Evolutionary conservation across 1,140 invertebrate genomes (phyloP), one percentile per base, ranked within the genome.

Genomic region (Cylas formicarius): DNA sequence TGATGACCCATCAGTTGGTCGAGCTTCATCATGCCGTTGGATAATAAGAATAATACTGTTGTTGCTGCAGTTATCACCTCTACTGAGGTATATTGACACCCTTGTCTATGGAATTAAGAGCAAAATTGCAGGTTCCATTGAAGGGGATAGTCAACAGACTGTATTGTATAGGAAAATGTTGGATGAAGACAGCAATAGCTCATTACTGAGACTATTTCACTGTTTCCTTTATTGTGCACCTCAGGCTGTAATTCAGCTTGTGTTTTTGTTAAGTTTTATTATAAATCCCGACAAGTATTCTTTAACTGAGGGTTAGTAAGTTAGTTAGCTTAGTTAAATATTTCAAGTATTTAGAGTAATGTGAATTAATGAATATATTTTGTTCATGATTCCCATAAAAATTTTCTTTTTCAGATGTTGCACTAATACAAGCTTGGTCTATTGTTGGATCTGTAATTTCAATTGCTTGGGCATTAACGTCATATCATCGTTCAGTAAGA

Each of bases 201-300:
- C 72, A 23, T 57, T 81, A 36, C 61, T 82, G 31, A 60, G 78
- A 35, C 66, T 82, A 44, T 79, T 81, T 59, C 78, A 82, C 58
- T 72, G 72, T 44, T 82, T 80, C 56, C 67, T 81, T 58, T 77
- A 81, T 61, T 55, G 60, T n/a, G 62, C 61, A 2, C 65, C 65
- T 6, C 66, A 67, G 45, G 63, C 63, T 18, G 51, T 68, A 28
- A 54, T 68, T 33, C 65, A 66, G 31, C 52, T 66, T 4, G 58
- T 62, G 29, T 56, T 66, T 17, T 43, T 62, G 23, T 39, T 63
- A 18, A 50, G 29, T 29, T 52, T 61, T 37, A 31, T 55, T 7
- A 51, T 46, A 17, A 48, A 55, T 44, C 57, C 53, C 1, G 52
- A 51, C 14, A 48, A 28, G 34, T 41, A 50, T 17, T 19, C 17